These are phyloP conservation scores for Cnemophilus loriae DNA, from an alignment of 2,113 vertebrate species.

Conservation along the genomic window DNA sequence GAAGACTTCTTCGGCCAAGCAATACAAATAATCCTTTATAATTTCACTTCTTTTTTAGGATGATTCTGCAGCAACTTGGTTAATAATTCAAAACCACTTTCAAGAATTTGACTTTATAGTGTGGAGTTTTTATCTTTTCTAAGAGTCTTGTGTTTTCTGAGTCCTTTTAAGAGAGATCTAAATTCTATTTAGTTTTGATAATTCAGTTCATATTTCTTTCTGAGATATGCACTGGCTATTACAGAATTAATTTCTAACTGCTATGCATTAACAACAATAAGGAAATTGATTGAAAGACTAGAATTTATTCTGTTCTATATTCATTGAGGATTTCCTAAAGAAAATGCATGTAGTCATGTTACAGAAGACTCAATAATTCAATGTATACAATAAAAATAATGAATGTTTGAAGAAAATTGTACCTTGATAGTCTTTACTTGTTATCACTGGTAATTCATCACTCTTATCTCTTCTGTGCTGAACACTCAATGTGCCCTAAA, in stretches of 20 bases:
- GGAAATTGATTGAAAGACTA: neutral
- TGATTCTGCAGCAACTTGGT: neutral
- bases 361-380: neutral
- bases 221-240: neutral
- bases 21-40: neutral
- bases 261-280: neutral
- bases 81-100: neutral
- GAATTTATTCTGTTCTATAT: constrained; percentile 2
- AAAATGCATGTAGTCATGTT: neutral
- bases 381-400: constrained; percentile 29
- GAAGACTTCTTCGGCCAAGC: neutral
- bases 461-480: constrained; percentile 12
- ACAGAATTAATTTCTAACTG: neutral
- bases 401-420: constrained; percentile 9
- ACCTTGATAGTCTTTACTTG: neutral
- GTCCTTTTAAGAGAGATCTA: neutral
- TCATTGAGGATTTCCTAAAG: neutral
- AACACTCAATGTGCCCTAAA: neutral
- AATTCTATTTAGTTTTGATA: constrained; percentile 14
- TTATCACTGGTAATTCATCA: constrained; percentile 54
- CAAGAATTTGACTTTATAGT: neutral
- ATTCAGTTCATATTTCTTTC: neutral
- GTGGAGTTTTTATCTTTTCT: fast-evolving
- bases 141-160: neutral
- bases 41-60: neutral